phyloP scores from a whole-genome alignment of 2,888 invertebrate species.

The Matsumyia berberina region DNA sequence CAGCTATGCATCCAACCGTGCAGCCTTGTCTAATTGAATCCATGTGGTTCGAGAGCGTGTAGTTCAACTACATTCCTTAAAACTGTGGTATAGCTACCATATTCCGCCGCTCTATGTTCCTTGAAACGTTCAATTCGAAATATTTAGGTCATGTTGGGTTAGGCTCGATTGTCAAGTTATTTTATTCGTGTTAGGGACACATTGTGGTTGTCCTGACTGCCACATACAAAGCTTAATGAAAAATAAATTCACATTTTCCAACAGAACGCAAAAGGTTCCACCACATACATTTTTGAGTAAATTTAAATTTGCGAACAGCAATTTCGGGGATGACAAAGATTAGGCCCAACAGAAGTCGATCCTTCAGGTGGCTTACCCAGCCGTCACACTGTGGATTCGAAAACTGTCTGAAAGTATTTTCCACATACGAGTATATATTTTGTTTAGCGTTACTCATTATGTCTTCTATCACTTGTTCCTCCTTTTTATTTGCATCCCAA shows the following conservation, averaged over 20 bases:
- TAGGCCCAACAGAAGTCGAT: constrained; percentile 11
- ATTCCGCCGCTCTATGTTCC: constrained; percentile 11
- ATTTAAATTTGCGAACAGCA: constrained; percentile 47
- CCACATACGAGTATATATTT: neutral
- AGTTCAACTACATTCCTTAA: constrained; percentile 11
- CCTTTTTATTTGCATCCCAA: constrained; percentile 39
- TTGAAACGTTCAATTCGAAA: constrained; percentile 40
- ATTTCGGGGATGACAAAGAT: constrained; percentile 43
- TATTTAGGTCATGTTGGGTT: constrained; percentile 66
- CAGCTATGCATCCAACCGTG: constrained; percentile 50
- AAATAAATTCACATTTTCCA: constrained; percentile 40
- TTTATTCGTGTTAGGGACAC: neutral
- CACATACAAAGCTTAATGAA: constrained; percentile 20
- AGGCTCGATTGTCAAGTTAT: constrained; percentile 36
- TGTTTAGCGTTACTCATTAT: constrained; percentile 49
- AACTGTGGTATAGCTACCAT: neutral
- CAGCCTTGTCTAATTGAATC: constrained; percentile 60
- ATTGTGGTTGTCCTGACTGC: neutral
- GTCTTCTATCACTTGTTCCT: constrained; percentile 20
- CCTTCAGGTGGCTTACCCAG: constrained; percentile 33
- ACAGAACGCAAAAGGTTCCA: neutral
- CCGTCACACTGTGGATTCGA: constrained; percentile 33
- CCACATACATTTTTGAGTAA: constrained; percentile 19
- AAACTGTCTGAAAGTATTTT: constrained; percentile 47
- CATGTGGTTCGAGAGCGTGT: constrained; percentile 27